Evolutionary conservation across 2,888 invertebrate genomes (phyloP).

Genomic region (Ethmia dodecea): DNA sequence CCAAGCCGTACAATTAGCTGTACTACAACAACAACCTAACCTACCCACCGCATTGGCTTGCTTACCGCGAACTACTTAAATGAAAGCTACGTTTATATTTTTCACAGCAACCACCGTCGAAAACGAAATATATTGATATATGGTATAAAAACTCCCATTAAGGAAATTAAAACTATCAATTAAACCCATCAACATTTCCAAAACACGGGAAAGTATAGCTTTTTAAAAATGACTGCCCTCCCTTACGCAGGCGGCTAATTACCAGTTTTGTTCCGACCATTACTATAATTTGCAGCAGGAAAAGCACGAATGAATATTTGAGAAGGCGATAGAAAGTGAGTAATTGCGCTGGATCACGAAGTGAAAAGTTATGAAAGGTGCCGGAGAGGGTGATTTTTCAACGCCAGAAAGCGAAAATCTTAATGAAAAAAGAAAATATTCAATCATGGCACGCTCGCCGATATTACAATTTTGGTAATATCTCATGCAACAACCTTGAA

Average conservation of each 20-base stretch:
- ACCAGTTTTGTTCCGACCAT: conserved; percentile 66
- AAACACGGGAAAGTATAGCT: conserved; percentile 30
- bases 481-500: conserved; percentile 9
- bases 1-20: conserved; percentile 20
- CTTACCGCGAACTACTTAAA: conserved; percentile 1
- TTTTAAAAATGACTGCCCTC: conserved; percentile 43
- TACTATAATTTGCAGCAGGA: conserved; percentile 72
- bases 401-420: conserved; percentile 60
- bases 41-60: conserved; percentile 25
- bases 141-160: conserved; percentile 27
- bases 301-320: conserved; percentile 76
- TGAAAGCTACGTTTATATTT: neutral
- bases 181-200: conserved; percentile 32
- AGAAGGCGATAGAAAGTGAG: conserved; percentile 74
- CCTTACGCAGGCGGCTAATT: conserved; percentile 55
- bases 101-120: no score
- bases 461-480: conserved; percentile 25
- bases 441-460: conserved; percentile 40
- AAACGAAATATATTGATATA: neutral
- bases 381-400: conserved; percentile 68
- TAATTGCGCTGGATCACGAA: conserved; percentile 75
- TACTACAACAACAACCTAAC: no score
- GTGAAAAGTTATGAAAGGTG: conserved; percentile 77
- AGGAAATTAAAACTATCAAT: conserved; percentile 44
- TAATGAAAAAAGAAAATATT: conserved; percentile 69